Conservation (phyloP, 2,113 vertebrate genomes). For the Carettochelys insculpta region DNA sequence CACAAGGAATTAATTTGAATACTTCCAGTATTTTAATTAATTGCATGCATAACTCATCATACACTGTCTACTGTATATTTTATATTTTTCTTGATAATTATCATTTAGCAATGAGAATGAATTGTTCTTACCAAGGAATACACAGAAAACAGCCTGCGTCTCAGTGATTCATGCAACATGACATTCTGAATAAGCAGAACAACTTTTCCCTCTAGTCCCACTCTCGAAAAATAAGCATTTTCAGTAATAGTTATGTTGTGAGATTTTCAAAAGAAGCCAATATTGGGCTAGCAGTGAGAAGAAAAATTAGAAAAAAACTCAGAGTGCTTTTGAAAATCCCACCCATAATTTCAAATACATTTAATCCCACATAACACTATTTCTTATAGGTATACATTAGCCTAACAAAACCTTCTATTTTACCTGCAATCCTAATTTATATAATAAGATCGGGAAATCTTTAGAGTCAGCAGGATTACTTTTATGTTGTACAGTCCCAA, state of each 20-base stretch:
- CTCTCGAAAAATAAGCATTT: constrained; percentile 3
- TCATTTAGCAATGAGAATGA: constrained; percentile 25
- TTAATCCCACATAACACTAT: background rate
- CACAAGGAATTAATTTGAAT: background rate
- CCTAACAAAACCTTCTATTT: background rate
- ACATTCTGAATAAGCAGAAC: constrained; percentile 25
- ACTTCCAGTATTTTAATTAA: background rate
- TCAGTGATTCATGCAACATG: background rate
- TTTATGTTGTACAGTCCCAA: background rate
- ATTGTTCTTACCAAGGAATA: constrained; percentile 23
- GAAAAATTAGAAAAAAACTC: background rate
- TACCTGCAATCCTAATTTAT: background rate
- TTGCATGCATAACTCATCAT: background rate
- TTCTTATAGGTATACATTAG: background rate
- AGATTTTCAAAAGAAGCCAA: background rate
- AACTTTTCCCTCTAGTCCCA: background rate
- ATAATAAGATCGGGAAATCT: background rate
- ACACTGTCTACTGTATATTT: background rate
- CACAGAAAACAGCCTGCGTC: background rate
- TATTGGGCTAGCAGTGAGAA: background rate
- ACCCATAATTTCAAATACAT: background rate
- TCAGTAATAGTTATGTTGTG: constrained; percentile 7
- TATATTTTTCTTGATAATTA: background rate
- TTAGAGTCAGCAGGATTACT: background rate
- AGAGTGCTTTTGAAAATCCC: constrained; percentile 4